Base-by-base conservation (phyloP, 2,797 vertebrate species). In the Lacerta bilineata region DNA sequence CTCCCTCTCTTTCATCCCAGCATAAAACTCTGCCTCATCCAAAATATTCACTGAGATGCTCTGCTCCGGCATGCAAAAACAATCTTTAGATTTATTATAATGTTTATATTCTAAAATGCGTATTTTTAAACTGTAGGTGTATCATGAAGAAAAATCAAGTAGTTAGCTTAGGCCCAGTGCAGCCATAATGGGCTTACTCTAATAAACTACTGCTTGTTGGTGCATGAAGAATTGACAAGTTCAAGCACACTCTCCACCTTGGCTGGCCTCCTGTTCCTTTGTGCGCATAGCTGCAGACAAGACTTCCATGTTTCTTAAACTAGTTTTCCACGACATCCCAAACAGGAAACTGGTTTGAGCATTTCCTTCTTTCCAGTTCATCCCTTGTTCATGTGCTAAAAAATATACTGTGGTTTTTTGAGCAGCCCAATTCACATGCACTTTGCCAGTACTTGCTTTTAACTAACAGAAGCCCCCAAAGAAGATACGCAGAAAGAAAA, bases 61-160 rank as follows among this genome's bases (percentile, higher is more conserved):
- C 61, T 61, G 39, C 39, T 41, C 39, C 39, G 39, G 39, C 39
- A 41, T 41, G 33, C 50, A 74, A 55, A 36, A 74, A 10, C 15
- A 43, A 71, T 36, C 8, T 43, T 85, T 43, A 85, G 41, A 10
- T 2, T 86, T 1, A 50, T 50, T 50, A 50, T 50, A 50, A 13
- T 50, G 11, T 4, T 50, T 50, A 50, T 50, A 13, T 4, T 50
- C 50, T 50, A 50, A 50, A 55, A 55, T 15, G 15, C 50, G 4
- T 55, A 55, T 55, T 59, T 71, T 55, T 80, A 59, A 23, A 84
- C 87, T 82, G 50, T 17, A 88, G 23, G 59, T 36, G 43, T 20
- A 78, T 17, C 0, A 86, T 55, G 25, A 6, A 80, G 10, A 10
- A 43, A n/a, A n/a, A 17, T 15, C 41, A 74, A 72, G n/a, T 41